phyloP scores from a whole-genome alignment of 2,113 vertebrate genomes.

The Corythornis cristatus region DNA sequence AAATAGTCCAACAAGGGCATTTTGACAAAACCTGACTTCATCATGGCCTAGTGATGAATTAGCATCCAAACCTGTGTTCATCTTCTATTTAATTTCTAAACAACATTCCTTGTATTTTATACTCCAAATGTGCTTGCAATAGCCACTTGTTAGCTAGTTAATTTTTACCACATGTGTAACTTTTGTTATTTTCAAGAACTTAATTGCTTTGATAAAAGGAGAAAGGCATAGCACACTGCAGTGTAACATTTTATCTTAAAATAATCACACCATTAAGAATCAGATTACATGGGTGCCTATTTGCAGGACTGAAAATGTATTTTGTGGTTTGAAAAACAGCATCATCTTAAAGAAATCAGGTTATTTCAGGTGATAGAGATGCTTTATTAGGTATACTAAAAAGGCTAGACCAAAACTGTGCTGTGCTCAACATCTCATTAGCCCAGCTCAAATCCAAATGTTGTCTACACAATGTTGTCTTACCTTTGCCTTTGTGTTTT shows the following conservation, averaged over 20 bases:
- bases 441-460: background rate
- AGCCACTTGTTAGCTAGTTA: background rate
- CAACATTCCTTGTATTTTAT: background rate
- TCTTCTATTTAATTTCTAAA: background rate
- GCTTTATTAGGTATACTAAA: background rate
- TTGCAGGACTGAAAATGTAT: background rate
- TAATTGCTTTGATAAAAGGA: background rate
- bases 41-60: background rate
- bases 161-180: background rate
- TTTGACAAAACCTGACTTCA: background rate
- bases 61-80: background rate
- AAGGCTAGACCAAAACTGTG: background rate
- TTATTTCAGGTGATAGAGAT: background rate
- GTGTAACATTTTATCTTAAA: background rate
- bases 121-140: background rate
- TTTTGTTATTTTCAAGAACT: background rate
- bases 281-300: background rate
- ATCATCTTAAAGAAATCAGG: background rate
- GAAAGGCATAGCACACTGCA: background rate
- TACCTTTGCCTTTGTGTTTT: conserved; percentile 99
- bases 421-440: background rate
- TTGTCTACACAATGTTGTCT: background rate
- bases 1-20: background rate
- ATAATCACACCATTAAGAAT: background rate
- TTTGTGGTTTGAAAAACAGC: background rate